Base-by-base conservation (phyloP, 2,888 invertebrate species). In the Drosophila kuntzei region DNA sequence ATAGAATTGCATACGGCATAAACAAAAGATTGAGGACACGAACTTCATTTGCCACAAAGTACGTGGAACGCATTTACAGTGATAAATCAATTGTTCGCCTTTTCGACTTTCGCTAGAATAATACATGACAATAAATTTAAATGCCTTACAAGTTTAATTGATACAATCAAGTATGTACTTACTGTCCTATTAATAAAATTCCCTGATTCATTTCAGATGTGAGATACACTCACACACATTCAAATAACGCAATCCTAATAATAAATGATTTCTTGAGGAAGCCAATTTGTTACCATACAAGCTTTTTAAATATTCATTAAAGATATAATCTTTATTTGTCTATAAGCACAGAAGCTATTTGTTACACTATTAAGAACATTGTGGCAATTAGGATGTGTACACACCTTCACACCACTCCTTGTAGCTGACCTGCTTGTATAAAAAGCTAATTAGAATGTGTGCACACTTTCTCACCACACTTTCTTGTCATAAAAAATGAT, bases 11-110 rank as follows among this genome's bases (percentile, higher is more conserved):
- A 47, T 49, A 49, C 37, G 20, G 47, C 32, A 57, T 16, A 47
- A 70, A 69, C 66, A 62, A 66, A 61, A 58, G 65, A 71, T 71
- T 76, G 58, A 71, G 76, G 76, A 65, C 61, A 74, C 71, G 44
- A 74, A 71, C 69, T 74, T 61, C 22, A 49, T 34, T 43, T 32
- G 50, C 46, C 37, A 27, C 7, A 14, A 18, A 7, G 34, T 51
- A 50, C 51, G 69, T 53, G 61, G 14, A n/a, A 9, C 27, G 61
- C 54, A 60, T 71, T 74, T 58, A 39, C 16, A 47, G 22, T 2
- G 12, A 29, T 16, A 5, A 46, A 63, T 55, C 37, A 62, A 55
- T 46, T 46, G 22, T 20, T 41, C 8, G 6, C 18, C 39, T 3
- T n/a, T 20, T 14, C 29, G 22, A 54, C 43, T 54, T 54, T 54